Conservation (phyloP, 2,113 vertebrate genomes). For the Otus sunia region DNA sequence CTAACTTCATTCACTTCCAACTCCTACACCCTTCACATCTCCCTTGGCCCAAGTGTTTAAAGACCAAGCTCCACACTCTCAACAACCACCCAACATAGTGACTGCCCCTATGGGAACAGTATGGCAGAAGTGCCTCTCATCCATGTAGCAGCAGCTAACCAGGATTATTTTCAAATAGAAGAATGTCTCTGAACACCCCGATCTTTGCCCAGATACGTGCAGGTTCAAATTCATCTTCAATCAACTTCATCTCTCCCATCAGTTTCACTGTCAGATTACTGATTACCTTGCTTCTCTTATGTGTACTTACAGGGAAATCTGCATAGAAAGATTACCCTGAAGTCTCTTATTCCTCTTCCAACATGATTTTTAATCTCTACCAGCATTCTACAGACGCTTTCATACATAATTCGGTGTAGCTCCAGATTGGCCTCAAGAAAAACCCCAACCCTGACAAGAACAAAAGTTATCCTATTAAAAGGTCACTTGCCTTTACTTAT, state of each 20-base stretch:
- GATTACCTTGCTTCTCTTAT: not conserved
- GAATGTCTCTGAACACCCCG: accelerated
- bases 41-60: not conserved
- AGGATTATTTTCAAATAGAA: not conserved
- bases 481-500: conserved; percentile 28
- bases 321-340: not conserved
- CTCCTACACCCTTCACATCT: not conserved
- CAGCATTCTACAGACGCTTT: not conserved
- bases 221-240: not conserved
- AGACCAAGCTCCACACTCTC: not conserved
- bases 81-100: not conserved
- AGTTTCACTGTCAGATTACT: not conserved
- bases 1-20: not conserved
- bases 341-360: not conserved
- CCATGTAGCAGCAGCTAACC: accelerated
- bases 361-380: not conserved
- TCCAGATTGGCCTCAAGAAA: not conserved
- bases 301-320: not conserved
- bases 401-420: not conserved
- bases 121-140: not conserved
- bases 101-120: not conserved
- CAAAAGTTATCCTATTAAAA: conserved; percentile 35
- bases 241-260: not conserved
- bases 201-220: not conserved
- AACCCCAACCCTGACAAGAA: not conserved